Evolutionary conservation across 2,113 vertebrate species (phyloP).

Genomic region (Pluvianellus socialis): DNA sequence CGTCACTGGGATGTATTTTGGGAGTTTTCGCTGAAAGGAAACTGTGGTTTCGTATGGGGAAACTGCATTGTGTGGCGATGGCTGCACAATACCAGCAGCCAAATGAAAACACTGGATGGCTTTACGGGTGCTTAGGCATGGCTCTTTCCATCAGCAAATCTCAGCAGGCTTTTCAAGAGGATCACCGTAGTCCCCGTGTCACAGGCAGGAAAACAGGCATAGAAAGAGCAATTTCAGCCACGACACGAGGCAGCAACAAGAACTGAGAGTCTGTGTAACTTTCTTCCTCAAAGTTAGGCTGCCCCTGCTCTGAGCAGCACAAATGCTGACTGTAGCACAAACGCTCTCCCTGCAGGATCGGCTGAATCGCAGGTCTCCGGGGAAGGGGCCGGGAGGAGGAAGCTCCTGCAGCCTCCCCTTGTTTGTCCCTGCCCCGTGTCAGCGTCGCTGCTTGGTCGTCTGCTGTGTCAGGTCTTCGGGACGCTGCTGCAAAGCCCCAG

Average conservation of each 20-base stretch:
- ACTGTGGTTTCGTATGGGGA: constrained; percentile 44
- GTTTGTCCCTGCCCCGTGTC: not conserved
- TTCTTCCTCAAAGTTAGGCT: not conserved
- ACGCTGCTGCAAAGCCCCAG: not conserved
- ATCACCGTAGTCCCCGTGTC: accelerated
- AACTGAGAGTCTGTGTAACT: accelerated
- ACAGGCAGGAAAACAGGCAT: not conserved
- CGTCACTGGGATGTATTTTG: constrained; percentile 45
- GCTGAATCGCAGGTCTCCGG: not conserved
- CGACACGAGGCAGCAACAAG: accelerated
- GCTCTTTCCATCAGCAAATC: constrained; percentile 15
- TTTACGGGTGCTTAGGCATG: not conserved
- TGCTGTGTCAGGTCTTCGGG: not conserved
- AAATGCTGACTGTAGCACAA: not conserved
- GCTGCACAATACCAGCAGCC: not conserved
- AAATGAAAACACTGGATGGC: not conserved
- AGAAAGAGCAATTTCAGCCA: not conserved
- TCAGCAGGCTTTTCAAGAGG: not conserved
- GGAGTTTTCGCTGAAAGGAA: constrained; percentile 60
- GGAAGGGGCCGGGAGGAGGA: not conserved
- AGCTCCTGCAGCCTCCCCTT: not conserved
- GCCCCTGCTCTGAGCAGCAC: not conserved
- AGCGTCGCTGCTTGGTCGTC: not conserved
- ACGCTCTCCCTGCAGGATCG: not conserved
- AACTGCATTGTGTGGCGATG: constrained; percentile 9